phyloP scores from a whole-genome alignment of 2,888 invertebrate genomes.

The Sminthurinus aureus region DNA sequence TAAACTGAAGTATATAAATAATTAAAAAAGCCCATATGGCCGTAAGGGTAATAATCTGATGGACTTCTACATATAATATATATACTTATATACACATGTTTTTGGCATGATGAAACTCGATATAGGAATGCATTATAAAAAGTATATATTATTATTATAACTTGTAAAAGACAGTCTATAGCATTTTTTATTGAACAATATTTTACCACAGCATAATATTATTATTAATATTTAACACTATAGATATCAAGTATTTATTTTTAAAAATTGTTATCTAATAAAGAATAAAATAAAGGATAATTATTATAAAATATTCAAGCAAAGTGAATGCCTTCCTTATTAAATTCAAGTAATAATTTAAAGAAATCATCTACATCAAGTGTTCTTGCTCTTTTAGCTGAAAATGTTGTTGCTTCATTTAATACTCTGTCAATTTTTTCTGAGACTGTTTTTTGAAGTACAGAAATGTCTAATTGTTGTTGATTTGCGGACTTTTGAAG shows the following conservation, averaged over 20 bases:
- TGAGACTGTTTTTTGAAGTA: constrained; percentile 67
- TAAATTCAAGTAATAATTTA: constrained; percentile 70
- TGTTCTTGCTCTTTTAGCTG: constrained; percentile 82
- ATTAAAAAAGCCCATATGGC: no score
- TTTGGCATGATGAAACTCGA: no score
- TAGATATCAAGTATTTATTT: not conserved
- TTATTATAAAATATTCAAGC: constrained; percentile 64
- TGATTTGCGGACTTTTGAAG: not conserved
- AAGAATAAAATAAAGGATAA: not conserved
- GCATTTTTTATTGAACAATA: not conserved
- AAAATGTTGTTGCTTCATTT: constrained; percentile 70
- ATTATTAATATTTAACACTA: not conserved
- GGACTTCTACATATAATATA: no score
- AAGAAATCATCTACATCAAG: constrained; percentile 99
- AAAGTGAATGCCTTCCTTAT: constrained; percentile 93
- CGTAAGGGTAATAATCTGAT: no score
- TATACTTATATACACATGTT: no score
- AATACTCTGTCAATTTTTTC: constrained; percentile 79
- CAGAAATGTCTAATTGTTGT: constrained; percentile 21
- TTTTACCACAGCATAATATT: not conserved
- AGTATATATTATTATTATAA: not conserved
- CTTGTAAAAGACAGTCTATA: not conserved
- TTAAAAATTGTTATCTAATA: not conserved
- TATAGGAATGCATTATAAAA: not conserved
- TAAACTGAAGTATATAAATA: no score